Base-by-base conservation (phyloP, 1,140 invertebrate genomes). In the Anastatus disparis region DNA sequence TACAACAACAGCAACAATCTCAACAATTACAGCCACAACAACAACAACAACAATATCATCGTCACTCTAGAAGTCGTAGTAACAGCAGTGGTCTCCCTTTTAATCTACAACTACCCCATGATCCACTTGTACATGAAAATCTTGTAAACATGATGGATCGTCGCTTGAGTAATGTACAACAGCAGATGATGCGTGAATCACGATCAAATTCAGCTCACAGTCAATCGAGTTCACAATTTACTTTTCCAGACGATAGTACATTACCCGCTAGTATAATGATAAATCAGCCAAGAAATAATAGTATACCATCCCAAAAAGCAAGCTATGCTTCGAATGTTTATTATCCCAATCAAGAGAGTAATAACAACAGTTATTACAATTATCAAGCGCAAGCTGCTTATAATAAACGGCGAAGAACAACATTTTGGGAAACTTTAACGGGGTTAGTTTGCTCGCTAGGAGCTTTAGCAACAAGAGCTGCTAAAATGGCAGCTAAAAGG, bases 371-470 rank as follows among this genome's bases (percentile, higher is more conserved):
- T 12, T 38, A 38, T 12, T 38, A 7, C 6, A 38, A 38, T 12
- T 38, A 38, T 38, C 20, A 22, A 4, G 2, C n/a, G 2, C 46
- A 48, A 48, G 2, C n/a, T n/a, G 20, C n/a, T 48, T 48, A 1
- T 26, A 46, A 0, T 31, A 71, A 71, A 20, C 74, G 78, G 65
- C 73, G 77, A 29, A 75, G 82, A 48, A 72, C 74, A 10, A 83
- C 81, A 31, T 75, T 86, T n/a, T 86, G 85, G 85, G 82, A 85
- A 58, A 78, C 82, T 31, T 66, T 87, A 17, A 80, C 85, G 0
- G 81, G 81, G 63, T 81, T 87, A 12, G 85, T 87, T 13, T 87
- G 86, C 68, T 86, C 86, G 3, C 74, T 87, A 22, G 85, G 85
- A 27, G 83, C 82, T 46, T 72, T 87, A 44, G 82, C 85, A 8